phyloP scores from a whole-genome alignment of 2,113 vertebrate species.

The Dendropsophus ebraccatus region DNA sequence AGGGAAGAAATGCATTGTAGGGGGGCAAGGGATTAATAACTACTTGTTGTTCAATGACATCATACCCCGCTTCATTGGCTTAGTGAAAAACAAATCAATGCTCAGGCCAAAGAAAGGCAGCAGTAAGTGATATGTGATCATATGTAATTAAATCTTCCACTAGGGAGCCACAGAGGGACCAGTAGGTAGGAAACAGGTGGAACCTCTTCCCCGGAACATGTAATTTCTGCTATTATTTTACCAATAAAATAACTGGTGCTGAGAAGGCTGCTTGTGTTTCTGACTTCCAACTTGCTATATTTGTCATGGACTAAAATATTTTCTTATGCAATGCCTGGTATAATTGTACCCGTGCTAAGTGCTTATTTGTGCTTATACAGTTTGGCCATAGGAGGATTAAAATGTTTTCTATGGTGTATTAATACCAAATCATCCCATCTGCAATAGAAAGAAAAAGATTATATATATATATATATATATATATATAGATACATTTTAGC shows the following conservation, averaged over 20 bases:
- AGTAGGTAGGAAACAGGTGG: conserved; percentile 57
- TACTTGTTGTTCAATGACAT: conserved; percentile 12
- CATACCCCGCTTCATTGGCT: conserved; percentile 8
- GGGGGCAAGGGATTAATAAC: conserved; percentile 24
- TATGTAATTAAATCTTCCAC: conserved; percentile 44
- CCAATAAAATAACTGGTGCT: conserved; percentile 14
- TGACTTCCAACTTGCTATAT: conserved; percentile 27
- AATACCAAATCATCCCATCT: too few species aligned
- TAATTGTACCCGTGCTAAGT: background rate
- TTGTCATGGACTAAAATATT: conserved; percentile 24
- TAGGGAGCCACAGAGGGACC: conserved; percentile 48
- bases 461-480: too few species aligned
- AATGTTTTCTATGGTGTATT: too few species aligned
- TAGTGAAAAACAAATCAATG: conserved; percentile 19
- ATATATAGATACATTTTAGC: background rate
- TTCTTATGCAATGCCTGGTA: conserved; percentile 3
- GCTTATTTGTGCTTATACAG: too few species aligned
- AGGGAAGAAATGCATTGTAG: too few species aligned
- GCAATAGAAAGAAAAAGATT: too few species aligned
- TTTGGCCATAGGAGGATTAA: too few species aligned
- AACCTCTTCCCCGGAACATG: conserved; percentile 42
- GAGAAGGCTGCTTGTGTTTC: background rate
- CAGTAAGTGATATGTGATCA: conserved; percentile 38
- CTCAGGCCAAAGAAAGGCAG: conserved; percentile 44
- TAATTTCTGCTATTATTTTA: conserved; percentile 45